Conservation (phyloP, 2,113 vertebrate species). For the Halcyon senegalensis region DNA sequence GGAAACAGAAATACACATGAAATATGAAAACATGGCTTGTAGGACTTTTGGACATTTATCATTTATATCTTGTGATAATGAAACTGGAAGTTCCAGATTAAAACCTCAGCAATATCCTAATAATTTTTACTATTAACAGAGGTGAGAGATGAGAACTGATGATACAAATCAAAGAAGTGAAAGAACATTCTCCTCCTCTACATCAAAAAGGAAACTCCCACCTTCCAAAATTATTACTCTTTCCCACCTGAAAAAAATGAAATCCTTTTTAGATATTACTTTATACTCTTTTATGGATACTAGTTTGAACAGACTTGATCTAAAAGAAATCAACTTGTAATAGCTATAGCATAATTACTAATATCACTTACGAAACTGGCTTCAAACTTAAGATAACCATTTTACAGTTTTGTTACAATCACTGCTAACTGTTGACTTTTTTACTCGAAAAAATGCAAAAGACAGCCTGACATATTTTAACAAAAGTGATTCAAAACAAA, state of each 20-base stretch:
- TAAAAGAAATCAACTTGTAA: not conserved
- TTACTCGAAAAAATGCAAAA: not conserved
- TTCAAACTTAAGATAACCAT: not conserved
- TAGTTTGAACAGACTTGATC: not conserved
- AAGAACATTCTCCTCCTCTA: not conserved
- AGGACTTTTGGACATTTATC: not conserved
- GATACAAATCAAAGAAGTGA: not conserved
- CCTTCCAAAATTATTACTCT: not conserved
- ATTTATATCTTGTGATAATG: not conserved
- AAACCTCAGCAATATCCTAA: not conserved
- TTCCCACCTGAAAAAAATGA: slow-evolving; percentile 6
- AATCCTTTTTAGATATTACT: not conserved
- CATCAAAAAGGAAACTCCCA: not conserved
- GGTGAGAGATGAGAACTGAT: not conserved
- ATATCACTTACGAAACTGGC: not conserved
- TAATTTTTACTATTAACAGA: not conserved
- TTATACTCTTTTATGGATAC: not conserved
- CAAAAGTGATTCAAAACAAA: not conserved
- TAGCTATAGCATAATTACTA: not conserved
- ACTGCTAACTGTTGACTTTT: not conserved
- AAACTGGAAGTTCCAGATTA: not conserved
- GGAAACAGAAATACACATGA: not conserved
- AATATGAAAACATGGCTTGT: not conserved
- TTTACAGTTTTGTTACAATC: not conserved
- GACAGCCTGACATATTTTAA: not conserved